Conservation (phyloP, 2,797 vertebrate genomes). For the Urophycis tenuis region DNA sequence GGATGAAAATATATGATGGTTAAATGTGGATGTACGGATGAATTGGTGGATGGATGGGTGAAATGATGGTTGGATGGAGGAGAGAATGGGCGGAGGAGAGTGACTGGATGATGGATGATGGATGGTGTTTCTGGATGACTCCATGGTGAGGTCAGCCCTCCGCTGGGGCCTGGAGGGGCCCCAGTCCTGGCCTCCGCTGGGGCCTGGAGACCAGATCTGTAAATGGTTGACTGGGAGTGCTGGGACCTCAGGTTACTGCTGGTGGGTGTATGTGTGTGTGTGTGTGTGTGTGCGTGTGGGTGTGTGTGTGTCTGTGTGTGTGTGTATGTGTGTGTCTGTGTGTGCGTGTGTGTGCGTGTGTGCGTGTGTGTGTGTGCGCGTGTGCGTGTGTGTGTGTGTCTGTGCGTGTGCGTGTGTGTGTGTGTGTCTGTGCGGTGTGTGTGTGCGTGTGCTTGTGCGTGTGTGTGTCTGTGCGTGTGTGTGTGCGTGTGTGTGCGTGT, state of each 20-base stretch:
- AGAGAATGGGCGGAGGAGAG: too few relatives aligned
- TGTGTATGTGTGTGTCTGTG: slow-evolving; percentile 8
- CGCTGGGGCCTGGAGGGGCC: too few relatives aligned
- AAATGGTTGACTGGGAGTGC: neutral
- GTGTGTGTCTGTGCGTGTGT: slow-evolving; percentile 11
- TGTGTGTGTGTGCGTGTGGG: slow-evolving; percentile 12
- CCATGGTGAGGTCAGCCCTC: too few relatives aligned
- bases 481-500: slow-evolving; percentile 13
- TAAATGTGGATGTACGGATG: too few relatives aligned
- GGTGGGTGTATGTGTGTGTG: slow-evolving; percentile 12
- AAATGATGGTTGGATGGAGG: too few relatives aligned
- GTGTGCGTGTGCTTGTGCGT: slow-evolving; percentile 12
- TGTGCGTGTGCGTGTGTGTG: slow-evolving; percentile 12
- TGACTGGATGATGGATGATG: too few relatives aligned
- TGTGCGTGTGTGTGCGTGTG: slow-evolving; percentile 14
- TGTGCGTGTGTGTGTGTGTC: slow-evolving; percentile 14
- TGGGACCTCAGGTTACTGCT: neutral
- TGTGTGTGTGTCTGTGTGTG: too few relatives aligned
- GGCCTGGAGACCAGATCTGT: too few relatives aligned
- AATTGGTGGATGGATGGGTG: too few relatives aligned
- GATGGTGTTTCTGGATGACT: too few relatives aligned
- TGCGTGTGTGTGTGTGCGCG: slow-evolving; percentile 11
- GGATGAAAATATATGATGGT: too few relatives aligned
- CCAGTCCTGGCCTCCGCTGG: too few relatives aligned
- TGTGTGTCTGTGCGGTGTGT: slow-evolving; percentile 13